Base-by-base conservation (phyloP, 1,140 invertebrate genomes). In the Drosophila eugracilis region DNA sequence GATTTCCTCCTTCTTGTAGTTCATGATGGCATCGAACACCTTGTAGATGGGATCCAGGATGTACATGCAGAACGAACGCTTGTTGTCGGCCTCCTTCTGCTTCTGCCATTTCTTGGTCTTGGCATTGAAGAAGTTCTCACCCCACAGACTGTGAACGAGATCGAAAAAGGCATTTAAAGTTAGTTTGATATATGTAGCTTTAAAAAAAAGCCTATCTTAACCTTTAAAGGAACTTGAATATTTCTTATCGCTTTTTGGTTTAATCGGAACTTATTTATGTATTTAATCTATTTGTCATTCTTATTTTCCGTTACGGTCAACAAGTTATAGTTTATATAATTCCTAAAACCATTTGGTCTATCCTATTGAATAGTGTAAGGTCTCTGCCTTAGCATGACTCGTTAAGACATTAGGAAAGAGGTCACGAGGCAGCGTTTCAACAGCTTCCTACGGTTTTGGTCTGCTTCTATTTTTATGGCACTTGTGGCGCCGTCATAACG, bases 31-130 rank as follows among this genome's bases (percentile, higher is more conserved):
- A 90, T 98, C 96, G 92, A 99, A 99, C 42, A 99, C 95, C 94
- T 99, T 99, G 94, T 99, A 99, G 93, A 99, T 99, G 41, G 99
- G 99, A 84, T 99, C 98, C 92, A 99, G 93, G 77, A 99, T 97
- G 92, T 99, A 99, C 95, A 99, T 98, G 91, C 95, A 97, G 95
- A 99, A 99, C 2, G 98, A 99, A 84, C 99, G 95, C 91, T 98
- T 98, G 94, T 98, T 97, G 74, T 97, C 96, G 24, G 93, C 93
- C 89, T 97, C 95, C 93, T 97, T 97, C 89, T 96, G 95, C 92
- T 98, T 99, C 19, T 95, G 94, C 99, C 99, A 99, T 92, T 99
- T 99, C 95, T 99, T 99, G 62, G 97, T 98, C 90, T 96, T 97
- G 44, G 96, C 93, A 78, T 99, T 99, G 94, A 99, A 99, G 95